Conservation (phyloP, 2,113 vertebrate species). For the Pollimyrus isidori region DNA sequence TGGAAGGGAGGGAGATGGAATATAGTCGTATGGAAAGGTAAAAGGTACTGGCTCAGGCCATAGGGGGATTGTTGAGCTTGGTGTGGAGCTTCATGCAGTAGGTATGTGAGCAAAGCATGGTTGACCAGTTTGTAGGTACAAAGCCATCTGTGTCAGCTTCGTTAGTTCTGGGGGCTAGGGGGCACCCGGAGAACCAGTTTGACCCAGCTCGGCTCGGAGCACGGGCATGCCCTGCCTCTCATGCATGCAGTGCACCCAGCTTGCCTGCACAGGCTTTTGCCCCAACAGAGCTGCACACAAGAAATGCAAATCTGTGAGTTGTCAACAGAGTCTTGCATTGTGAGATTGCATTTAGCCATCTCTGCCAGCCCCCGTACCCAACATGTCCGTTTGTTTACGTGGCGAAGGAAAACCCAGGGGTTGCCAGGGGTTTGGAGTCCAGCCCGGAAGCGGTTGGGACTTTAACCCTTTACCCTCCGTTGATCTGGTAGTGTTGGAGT, state of each 20-base stretch:
- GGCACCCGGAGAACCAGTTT: background rate
- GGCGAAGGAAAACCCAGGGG: background rate
- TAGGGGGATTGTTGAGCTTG: background rate
- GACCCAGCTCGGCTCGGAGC: background rate
- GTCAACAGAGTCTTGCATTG: background rate
- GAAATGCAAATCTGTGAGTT: background rate
- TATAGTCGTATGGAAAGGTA: background rate
- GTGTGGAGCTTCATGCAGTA: background rate
- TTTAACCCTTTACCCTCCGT: background rate
- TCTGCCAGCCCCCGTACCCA: background rate
- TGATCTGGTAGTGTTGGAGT: background rate
- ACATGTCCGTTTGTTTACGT: background rate
- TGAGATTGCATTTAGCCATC: slow-evolving; percentile 3
- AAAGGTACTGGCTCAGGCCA: background rate
- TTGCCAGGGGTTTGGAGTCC: background rate
- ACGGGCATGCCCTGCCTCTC: background rate
- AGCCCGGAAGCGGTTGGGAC: background rate
- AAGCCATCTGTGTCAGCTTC: background rate
- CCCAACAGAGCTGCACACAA: background rate
- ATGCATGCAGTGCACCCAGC: background rate
- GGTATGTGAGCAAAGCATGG: background rate
- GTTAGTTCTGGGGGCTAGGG: background rate
- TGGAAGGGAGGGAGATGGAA: background rate
- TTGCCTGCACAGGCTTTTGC: background rate
- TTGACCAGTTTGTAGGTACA: background rate